Base-by-base conservation (phyloP, 2,797 vertebrate species). In the Babyrousa celebensis region DNA sequence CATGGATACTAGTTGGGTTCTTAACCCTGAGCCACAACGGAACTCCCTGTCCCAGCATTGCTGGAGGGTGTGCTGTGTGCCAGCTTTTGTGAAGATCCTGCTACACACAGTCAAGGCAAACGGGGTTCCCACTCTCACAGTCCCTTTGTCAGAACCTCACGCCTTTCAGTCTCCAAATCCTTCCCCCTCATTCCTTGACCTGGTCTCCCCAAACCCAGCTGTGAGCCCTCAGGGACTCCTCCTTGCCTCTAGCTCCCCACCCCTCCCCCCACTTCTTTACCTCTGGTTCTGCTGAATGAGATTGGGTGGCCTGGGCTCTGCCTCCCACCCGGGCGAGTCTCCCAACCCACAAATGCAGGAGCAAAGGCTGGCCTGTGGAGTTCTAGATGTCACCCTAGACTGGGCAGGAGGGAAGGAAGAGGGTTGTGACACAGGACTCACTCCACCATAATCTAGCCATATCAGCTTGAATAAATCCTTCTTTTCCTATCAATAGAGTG, bases 61-160 rank as follows among this genome's bases (percentile, higher is more conserved):
- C 11, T 11, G 18, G 89, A 58, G 36, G 25, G 5, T 43, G 10
- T 48, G 36, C 36, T 71, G 16, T 25, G 58, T 27, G 8, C 36
- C 12, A 1, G 56, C 36, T 32, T 79, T 65, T 32, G 5, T 6
- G 63, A 29, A 21, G n/a, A 80, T 18, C 62, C 27, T 18, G 2
- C 48, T 16, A 54, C 32, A 32, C 14, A 54, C 40, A 40, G 27
- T 25, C 65, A n/a, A 67, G 56, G 40, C 29, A 62, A 71, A 27
- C 20, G 14, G 25, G 36, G 1, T 17, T 21, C 25, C 40, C n/a
- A 40, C 2, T 16, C 29, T 74, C 52, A 14, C 0, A 11, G n/a
- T 40, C 36, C n/a, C 85, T 68, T 60, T 40, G 32, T 92, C 56
- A 40, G 21, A 82, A 80, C 48, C 80, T 74, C 16, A 60, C n/a